These are phyloP conservation scores for Colostygia pectinataria DNA, from an alignment of 2,888 invertebrate genomes.

Conservation along the genomic window DNA sequence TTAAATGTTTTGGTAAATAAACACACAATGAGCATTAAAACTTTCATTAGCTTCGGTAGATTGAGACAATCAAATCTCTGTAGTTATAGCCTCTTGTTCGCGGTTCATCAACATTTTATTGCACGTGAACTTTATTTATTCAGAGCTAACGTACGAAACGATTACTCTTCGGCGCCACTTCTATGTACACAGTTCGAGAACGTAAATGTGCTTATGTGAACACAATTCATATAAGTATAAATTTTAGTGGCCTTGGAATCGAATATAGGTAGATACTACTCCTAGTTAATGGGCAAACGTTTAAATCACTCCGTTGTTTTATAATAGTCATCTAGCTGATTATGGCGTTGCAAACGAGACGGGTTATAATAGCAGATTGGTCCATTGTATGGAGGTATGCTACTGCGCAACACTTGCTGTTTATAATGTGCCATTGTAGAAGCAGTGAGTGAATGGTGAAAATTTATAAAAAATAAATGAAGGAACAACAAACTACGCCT, in stretches of 20 bases:
- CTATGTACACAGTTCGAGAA: constrained; percentile 38
- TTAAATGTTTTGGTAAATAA: constrained; percentile 34
- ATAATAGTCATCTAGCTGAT: constrained; percentile 55
- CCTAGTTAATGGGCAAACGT: constrained; percentile 47
- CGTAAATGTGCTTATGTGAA: constrained; percentile 35
- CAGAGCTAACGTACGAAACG: constrained; percentile 44
- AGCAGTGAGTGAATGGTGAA: constrained; percentile 55
- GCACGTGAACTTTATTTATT: constrained; percentile 53
- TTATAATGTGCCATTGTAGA: constrained; percentile 55
- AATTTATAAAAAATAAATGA: constrained; percentile 36
- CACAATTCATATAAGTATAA: constrained; percentile 36
- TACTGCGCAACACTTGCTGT: constrained; percentile 67
- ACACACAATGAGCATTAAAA: constrained; percentile 33
- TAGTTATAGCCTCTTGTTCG: constrained; percentile 44
- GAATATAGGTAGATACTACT: no score
- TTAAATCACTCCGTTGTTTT: constrained; percentile 59
- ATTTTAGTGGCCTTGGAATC: constrained; percentile 45
- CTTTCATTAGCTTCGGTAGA: constrained; percentile 47
- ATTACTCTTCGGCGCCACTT: constrained; percentile 59
- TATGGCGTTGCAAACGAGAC: constrained; percentile 49
- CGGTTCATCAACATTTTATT: constrained; percentile 56
- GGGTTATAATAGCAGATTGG: constrained; percentile 55
- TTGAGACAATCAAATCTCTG: constrained; percentile 46
- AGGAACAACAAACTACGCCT: constrained; percentile 11
- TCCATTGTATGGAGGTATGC: constrained; percentile 67